Evolutionary conservation across 2,888 invertebrate genomes (phyloP), one percentile per base, ranked within the genome.

Genomic region (Xanthia togata): DNA sequence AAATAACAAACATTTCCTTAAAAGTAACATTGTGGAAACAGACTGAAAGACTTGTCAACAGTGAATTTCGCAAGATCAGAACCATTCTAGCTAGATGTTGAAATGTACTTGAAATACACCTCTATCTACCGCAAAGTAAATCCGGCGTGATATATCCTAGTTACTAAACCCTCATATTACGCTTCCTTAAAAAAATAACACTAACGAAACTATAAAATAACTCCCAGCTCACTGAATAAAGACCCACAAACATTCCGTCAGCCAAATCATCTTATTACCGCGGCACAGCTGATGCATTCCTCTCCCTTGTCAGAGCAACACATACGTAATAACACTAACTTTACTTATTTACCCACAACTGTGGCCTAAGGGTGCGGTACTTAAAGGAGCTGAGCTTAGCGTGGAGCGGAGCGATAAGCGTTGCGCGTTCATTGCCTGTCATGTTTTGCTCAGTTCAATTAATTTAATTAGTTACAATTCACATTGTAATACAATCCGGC

Each of bases 281-380:
- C 6, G n/a, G 35, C 41, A 47, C 70, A 75, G 65, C 67, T 76
- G 70, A 81, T 70, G 70, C 70, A 50, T 26, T 26, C 26, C n/a
- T 23, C 3, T 23, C 59, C 23, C 65, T 57, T 70, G n/a, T 57
- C 65, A 57, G 20, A 69, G 55, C 41, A 47, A 55, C n/a, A 44
- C 62, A 74, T 3, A 76, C 31, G 53, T n/a, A 81, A 65, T 70
- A 63, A 63, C 14, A 31, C 67, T 57, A 68, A 63, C 62, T 76
- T 79, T 55, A 47, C 26, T 78, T 79, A 68, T 72, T 68, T 72
- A 70, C 50, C 35, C 67, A 59, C 76, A 76, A 70, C 67, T 81
- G 76, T n/a, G 11, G 35, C 70, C 50, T 57, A 26, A 50, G 23
- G 57, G 11, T 2, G 2, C 5, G 44, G 12, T 6, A 31, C 1